These are phyloP conservation scores for Glyptemys insculpta DNA, from an alignment of 2,797 vertebrate genomes.

Conservation along the genomic window DNA sequence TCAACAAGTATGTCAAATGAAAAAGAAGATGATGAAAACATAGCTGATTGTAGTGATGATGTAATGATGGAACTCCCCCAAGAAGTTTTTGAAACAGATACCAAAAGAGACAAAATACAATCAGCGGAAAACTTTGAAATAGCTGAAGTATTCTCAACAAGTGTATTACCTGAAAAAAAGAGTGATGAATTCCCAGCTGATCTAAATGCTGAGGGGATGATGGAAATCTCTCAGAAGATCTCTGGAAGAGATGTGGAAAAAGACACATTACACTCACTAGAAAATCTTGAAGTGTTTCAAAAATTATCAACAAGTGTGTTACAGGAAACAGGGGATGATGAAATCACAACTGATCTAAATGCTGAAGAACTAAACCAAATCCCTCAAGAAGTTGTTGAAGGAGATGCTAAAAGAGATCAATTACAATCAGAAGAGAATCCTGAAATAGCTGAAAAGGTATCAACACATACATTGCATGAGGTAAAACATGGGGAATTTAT, in stretches of 20 bases:
- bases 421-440: neutral
- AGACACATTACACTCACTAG: neutral
- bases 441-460: neutral
- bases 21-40: neutral
- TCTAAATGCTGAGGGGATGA: neutral
- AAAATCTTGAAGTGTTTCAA: neutral
- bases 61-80: neutral
- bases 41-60: neutral
- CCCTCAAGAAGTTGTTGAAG: neutral
- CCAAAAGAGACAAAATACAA: neutral
- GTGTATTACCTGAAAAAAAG: neutral
- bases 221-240: neutral
- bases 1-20: constrained; percentile 20
- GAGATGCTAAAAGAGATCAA: neutral
- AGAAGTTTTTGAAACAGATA: neutral
- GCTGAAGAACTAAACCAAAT: constrained; percentile 22
- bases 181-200: neutral
- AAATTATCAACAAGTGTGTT: neutral
- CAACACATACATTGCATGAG: neutral
- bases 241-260: neutral
- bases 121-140: neutral
- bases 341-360: constrained; percentile 11
- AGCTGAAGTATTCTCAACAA: neutral
- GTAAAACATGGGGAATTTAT: constrained; percentile 1
- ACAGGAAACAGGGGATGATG: neutral